Conservation (phyloP, 2,113 vertebrate species). For the Phyllostomus hastatus region DNA sequence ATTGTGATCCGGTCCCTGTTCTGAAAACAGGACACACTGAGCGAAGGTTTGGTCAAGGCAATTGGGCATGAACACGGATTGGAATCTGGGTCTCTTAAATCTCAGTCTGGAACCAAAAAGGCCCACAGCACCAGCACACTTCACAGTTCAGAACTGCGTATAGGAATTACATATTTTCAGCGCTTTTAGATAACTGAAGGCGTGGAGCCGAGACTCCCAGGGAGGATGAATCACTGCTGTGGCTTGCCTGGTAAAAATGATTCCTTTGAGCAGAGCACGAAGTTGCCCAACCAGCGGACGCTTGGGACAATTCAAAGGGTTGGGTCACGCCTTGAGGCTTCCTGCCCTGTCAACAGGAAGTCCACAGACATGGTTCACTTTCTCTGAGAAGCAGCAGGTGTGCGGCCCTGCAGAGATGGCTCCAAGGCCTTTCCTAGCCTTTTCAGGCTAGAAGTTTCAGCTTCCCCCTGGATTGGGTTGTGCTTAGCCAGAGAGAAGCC, state of each 20-base stretch:
- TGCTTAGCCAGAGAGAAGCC: not conserved
- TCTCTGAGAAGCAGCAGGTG: not conserved
- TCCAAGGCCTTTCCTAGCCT: not conserved
- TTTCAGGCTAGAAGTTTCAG: not conserved
- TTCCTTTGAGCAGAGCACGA: not conserved
- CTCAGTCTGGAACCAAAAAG: not conserved
- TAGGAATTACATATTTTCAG: not conserved
- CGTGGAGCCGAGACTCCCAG: not conserved
- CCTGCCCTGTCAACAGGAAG: constrained; percentile 24
- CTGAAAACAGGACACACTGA: not conserved
- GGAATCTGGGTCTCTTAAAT: not conserved
- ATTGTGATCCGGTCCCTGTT: not conserved
- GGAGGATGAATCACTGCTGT: not conserved
- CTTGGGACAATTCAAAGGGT: not conserved
- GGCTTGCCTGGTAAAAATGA: not conserved
- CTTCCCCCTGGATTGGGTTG: not conserved
- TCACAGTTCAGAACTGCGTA: not conserved
- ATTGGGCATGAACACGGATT: no score
- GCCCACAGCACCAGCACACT: rapidly evolving
- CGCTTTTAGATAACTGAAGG: not conserved
- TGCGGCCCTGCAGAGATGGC: not conserved
- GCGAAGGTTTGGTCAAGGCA: not conserved
- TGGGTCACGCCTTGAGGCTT: not conserved
- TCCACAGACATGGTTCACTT: not conserved
- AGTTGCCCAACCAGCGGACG: not conserved